These are phyloP conservation scores for Oscarella lobularis DNA, from an alignment of 37 sponge, comb jelly and placozoan genomes.

Conservation along the genomic window DNA sequence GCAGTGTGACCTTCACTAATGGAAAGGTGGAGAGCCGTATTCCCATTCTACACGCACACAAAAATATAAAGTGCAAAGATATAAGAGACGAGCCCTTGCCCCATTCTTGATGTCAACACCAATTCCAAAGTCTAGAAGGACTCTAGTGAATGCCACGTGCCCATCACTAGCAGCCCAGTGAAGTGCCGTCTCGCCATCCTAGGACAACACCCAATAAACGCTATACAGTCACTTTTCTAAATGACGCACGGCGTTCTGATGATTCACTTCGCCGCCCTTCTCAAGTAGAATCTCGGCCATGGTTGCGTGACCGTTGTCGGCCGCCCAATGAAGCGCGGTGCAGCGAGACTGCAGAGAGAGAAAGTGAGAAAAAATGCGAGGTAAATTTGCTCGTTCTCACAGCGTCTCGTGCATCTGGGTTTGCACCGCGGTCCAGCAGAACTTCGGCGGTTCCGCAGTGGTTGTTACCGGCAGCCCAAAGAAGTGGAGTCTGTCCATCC, in stretches of 20 bases:
- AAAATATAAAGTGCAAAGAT: neutral
- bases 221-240: too few relatives aligned
- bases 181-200: neutral
- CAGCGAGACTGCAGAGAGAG: neutral
- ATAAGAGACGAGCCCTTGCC: neutral
- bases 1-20: neutral
- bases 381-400: neutral
- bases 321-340: neutral
- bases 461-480: neutral
- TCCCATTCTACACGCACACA: neutral
- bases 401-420: neutral
- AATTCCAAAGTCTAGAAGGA: neutral
- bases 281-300: neutral
- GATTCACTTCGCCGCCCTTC: neutral
- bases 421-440: neutral
- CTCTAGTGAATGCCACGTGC: neutral
- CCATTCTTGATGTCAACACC: neutral
- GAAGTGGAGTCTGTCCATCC: neutral
- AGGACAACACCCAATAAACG: neutral
- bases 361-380: neutral
- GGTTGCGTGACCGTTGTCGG: neutral
- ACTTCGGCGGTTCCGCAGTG: neutral
- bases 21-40: neutral
- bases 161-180: conserved; percentile 1
- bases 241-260: neutral